These are phyloP conservation scores for Kryptopterus vitreolus DNA, from an alignment of 2,797 vertebrate genomes.

Conservation along the genomic window DNA sequence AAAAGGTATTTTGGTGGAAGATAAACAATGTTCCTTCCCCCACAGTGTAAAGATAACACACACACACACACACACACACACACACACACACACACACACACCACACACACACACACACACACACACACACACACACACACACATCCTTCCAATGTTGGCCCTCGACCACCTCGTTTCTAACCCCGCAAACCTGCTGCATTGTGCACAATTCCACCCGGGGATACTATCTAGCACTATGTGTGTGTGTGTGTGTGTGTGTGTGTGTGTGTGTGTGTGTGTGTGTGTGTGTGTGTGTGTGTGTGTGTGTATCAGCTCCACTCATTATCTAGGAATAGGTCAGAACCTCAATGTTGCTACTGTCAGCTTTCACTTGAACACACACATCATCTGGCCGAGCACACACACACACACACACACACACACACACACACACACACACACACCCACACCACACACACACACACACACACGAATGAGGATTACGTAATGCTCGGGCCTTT, in stretches of 20 bases:
- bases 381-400: conserved; percentile 18
- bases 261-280: conserved; percentile 35
- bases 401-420: conserved; percentile 10
- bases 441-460: neutral
- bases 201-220: conserved; percentile 44
- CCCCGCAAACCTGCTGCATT: conserved; percentile 50
- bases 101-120: too few relatives aligned
- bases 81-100: too few relatives aligned
- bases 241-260: conserved; percentile 33
- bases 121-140: too few relatives aligned
- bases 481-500: conserved; percentile 1
- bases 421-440: conserved; percentile 29
- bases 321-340: conserved; percentile 68
- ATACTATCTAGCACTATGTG: conserved; percentile 48
- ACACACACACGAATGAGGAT: conserved; percentile 8
- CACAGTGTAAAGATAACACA: conserved; percentile 47
- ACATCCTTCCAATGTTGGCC: conserved; percentile 35
- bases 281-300: conserved; percentile 35
- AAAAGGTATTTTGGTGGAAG: conserved; percentile 23
- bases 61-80: too few relatives aligned
- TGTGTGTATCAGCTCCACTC: conserved; percentile 35
- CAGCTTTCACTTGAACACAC: conserved; percentile 49
- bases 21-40: conserved; percentile 36
- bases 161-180: conserved; percentile 47
- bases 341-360: conserved; percentile 60